phyloP scores from a whole-genome alignment of 1,140 invertebrate species.

The Bombus huntii region DNA sequence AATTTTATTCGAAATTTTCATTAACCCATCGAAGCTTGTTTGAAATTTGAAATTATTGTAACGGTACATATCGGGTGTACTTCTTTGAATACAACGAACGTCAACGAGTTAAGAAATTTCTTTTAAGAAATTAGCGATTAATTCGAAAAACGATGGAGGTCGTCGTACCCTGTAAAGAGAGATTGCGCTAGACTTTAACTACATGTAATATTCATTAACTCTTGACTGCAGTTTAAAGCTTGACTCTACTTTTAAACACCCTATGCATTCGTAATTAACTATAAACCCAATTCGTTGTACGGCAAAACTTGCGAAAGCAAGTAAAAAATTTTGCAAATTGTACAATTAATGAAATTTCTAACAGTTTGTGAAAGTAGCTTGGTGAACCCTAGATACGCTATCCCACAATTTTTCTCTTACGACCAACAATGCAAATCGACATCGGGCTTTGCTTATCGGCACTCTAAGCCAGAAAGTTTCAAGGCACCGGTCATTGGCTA shows the following conservation, averaged over 20 bases:
- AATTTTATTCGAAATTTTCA: no score
- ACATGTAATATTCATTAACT: neutral
- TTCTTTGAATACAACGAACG: no score
- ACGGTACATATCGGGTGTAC: no score
- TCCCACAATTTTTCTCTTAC: neutral
- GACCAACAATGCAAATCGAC: neutral
- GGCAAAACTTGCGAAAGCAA: neutral
- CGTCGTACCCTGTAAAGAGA: neutral
- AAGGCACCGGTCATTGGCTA: neutral
- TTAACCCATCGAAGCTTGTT: neutral
- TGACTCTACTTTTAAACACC: neutral
- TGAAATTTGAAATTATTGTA: no score
- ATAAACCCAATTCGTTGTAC: neutral
- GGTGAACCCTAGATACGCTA: neutral
- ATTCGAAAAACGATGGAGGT: neutral
- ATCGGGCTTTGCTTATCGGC: neutral
- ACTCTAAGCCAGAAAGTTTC: neutral
- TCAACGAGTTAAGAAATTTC: neutral
- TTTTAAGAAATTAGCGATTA: neutral
- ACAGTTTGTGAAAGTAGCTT: neutral
- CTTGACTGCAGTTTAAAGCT: neutral
- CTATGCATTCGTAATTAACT: neutral
- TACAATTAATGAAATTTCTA: neutral
- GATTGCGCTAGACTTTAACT: neutral
- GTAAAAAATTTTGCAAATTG: neutral